Base-by-base conservation (phyloP, 2,797 vertebrate species). In the Sebastes melanostomus region DNA sequence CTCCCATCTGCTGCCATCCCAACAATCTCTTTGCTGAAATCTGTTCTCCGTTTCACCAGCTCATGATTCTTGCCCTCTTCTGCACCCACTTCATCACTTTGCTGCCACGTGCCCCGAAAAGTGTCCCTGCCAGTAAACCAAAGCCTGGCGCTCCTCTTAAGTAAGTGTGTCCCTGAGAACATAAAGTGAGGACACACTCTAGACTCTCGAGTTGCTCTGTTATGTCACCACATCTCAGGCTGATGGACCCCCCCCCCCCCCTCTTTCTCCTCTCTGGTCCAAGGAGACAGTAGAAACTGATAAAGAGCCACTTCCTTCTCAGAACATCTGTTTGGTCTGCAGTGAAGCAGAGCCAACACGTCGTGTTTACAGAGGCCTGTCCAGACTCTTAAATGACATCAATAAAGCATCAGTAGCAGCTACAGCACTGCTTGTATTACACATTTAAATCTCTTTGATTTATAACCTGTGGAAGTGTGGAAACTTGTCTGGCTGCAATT, bases 181-280 rank as follows among this genome's bases (percentile, higher is more conserved):
- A 80, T 68, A 30, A 81, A 88, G 86, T 42, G 78, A 92, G 83
- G 82, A 89, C 58, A 63, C 71, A 50, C 86, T 85, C 71, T 30
- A 62, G 75, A 61, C 65, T 88, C 93, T 91, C 66, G 8, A 75
- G 88, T 92, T 89, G 78, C 85, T 85, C 79, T 61, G 81, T 92
- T 88, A 88, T 90, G 91, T 93, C 89, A 91, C 72, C 56, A 84
- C 78, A 78, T 85, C 79, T 71, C 29, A 4, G 24, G 9, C 63
- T 22, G 32, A 68, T 38, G n/a, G 6, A 34, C 10, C 12, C 36
- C 5, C 12, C 32, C 7, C 25, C n/a, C n/a, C 38, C 27, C 14
- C 14, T 13, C 10, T 11, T 30, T 60, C 38, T 59, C 55, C 16
- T 34, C 58, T 59, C 55, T 56, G 30, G 18, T 81, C 69, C 65